Evolutionary conservation across 2,888 invertebrate genomes (phyloP).

Genomic region (Amphipyra tragopoginis): DNA sequence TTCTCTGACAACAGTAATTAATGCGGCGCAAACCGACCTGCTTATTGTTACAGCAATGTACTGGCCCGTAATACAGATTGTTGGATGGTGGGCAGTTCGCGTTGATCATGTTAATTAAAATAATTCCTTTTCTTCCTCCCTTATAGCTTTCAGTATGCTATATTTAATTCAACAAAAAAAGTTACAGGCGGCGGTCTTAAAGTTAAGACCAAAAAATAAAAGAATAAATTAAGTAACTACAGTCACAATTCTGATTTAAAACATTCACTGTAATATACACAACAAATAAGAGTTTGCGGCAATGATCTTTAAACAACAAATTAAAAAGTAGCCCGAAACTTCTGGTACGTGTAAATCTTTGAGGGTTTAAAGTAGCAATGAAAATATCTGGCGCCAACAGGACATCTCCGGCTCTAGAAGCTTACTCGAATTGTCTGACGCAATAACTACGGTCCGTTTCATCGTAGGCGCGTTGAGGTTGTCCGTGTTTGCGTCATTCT

Average conservation of each 20-base stretch:
- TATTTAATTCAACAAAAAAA: slow-evolving; percentile 47
- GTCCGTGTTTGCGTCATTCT: too few species aligned
- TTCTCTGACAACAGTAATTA: slow-evolving; percentile 76
- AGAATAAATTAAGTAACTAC: slow-evolving; percentile 38
- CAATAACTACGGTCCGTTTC: slow-evolving; percentile 52
- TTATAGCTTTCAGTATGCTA: slow-evolving; percentile 41
- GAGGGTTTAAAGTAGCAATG: slow-evolving; percentile 37
- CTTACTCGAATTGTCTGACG: slow-evolving; percentile 47
- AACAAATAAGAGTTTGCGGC: slow-evolving; percentile 7
- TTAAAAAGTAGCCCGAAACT: slow-evolving; percentile 9
- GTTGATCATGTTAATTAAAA: slow-evolving; percentile 79
- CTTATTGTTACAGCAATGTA: slow-evolving; percentile 61
- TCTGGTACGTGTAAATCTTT: slow-evolving; percentile 31
- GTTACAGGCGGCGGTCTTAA: slow-evolving; percentile 69
- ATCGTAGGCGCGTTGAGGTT: not conserved
- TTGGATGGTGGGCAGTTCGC: slow-evolving; percentile 70
- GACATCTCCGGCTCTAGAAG: slow-evolving; percentile 21
- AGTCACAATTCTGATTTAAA: slow-evolving; percentile 26
- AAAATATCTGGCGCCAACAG: slow-evolving; percentile 36
- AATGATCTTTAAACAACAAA: not conserved
- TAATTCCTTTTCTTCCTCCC: slow-evolving; percentile 27
- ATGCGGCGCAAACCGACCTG: slow-evolving; percentile 71
- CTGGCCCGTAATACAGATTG: slow-evolving; percentile 66
- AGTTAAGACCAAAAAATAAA: slow-evolving; percentile 73
- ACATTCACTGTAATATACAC: slow-evolving; percentile 20